Evolutionary conservation across 1,140 invertebrate species (phyloP).

Genomic region (Papilio polyxenes): DNA sequence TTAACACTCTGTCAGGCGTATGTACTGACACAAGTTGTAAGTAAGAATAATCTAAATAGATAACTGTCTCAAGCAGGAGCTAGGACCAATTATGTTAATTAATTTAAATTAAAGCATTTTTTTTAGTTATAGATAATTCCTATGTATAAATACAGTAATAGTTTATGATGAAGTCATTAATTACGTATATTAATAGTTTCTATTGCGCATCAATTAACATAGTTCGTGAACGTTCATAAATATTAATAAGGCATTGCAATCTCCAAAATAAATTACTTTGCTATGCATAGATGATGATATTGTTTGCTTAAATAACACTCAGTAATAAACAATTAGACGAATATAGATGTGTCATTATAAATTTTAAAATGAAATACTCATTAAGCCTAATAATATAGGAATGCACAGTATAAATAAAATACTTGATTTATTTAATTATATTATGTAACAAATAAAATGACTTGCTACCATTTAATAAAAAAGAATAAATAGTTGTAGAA

Average conservation of each 20-base stretch:
- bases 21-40: no score
- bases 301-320: background rate
- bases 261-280: background rate
- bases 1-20: no score
- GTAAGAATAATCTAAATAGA: background rate
- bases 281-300: background rate
- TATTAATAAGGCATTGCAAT: background rate
- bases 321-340: background rate
- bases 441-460: background rate
- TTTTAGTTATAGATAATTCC: background rate
- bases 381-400: background rate
- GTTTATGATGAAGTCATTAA: background rate
- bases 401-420: background rate
- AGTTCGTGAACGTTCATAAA: background rate
- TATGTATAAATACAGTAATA: background rate
- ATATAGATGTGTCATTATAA: background rate
- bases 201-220: conserved; percentile 11
- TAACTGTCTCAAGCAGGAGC: background rate
- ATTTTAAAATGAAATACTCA: background rate
- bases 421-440: background rate
- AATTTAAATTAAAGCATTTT: background rate
- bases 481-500: background rate
- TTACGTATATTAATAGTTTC: background rate
- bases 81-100: background rate
- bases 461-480: background rate